Percentiles rank a stretch among this genome's conserved stretches.
Evolutionary conservation across 2,113 vertebrate species (phyloP).

Genomic region (Colinus virginianus): DNA sequence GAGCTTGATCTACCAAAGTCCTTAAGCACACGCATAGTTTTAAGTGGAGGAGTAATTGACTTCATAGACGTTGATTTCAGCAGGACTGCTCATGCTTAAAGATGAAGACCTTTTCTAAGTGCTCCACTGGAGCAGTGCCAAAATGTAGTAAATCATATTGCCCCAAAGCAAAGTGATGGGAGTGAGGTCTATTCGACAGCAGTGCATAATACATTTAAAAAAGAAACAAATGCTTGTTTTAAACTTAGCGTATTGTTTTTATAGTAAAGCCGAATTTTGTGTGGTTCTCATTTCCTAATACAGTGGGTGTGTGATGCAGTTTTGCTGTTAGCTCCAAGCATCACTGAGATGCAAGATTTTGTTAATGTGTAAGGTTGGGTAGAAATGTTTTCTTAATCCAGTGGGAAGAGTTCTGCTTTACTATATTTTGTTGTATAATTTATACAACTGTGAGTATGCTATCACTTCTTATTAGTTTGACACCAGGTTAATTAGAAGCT

Average conservation of each 20-base stretch:
- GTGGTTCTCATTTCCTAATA: neutral
- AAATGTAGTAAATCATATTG: neutral
- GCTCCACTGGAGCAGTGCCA: neutral
- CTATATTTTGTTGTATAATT: conserved; percentile 19
- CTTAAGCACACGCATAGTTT: neutral
- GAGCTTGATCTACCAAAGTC: neutral
- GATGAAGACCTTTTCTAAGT: neutral
- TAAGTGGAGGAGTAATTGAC: neutral
- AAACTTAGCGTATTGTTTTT: neutral
- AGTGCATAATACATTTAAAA: neutral
- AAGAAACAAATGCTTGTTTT: neutral
- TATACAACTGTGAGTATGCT: neutral
- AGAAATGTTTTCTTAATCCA: neutral
- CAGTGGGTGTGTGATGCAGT: neutral
- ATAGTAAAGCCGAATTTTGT: neutral
- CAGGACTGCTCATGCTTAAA: neutral
- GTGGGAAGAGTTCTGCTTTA: neutral
- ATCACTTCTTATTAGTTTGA: neutral
- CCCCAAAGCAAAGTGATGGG: neutral
- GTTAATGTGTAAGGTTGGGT: neutral
- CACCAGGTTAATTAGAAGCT: neutral
- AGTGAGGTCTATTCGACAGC: neutral
- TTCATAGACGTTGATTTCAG: neutral
- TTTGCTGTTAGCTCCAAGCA: neutral
- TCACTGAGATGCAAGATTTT: neutral